Conservation (phyloP, 2,113 vertebrate species). For the Cricetomys ansorgei region DNA sequence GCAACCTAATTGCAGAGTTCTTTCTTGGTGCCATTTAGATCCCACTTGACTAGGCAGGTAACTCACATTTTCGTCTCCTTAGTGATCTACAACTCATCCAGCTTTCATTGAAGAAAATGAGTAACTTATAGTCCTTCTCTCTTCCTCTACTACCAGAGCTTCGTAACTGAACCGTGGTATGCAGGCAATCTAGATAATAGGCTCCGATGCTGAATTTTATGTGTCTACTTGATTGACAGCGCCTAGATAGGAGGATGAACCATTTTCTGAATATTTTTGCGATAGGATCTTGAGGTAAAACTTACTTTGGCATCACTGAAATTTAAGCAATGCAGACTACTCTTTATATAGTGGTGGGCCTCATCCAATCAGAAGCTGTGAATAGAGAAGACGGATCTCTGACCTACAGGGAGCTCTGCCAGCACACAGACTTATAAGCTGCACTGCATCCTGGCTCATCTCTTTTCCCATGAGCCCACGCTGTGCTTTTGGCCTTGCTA, state of each 20-base stretch:
- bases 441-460: not conserved
- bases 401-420: not conserved
- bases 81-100: not conserved
- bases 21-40: not conserved
- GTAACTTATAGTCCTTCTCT: not conserved
- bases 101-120: not conserved
- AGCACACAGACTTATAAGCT: not conserved
- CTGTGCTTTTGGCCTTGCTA: not conserved
- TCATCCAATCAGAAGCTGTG: not conserved
- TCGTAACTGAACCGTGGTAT: not conserved
- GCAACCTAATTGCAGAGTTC: not conserved
- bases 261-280: not conserved
- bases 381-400: not conserved
- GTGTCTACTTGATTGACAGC: not conserved
- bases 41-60: not conserved
- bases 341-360: not conserved
- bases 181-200: not conserved
- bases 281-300: not conserved
- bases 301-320: not conserved
- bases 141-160: not conserved
- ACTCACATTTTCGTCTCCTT: not conserved
- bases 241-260: not conserved
- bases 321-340: not conserved
- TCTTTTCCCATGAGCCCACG: not conserved
- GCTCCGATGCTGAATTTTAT: not conserved